Evolutionary conservation across 2,888 invertebrate genomes (phyloP).

Genomic region (Catocala nupta): DNA sequence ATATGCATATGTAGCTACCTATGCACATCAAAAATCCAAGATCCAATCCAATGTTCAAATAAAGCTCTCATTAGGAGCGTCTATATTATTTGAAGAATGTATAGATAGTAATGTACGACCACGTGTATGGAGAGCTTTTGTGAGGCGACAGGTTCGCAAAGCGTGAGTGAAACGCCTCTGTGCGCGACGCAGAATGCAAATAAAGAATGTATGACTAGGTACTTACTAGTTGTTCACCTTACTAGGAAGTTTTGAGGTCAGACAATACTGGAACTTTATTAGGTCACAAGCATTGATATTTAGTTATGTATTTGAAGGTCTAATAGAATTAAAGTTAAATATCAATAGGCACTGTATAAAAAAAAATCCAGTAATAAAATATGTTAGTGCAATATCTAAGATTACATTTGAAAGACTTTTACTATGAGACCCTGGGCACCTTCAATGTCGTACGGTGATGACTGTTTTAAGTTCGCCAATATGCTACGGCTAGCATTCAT

Average conservation of each 20-base stretch:
- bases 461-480: no score
- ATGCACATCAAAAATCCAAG: no score
- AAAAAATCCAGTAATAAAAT: no score
- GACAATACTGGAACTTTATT: background rate
- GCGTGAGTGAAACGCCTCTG: constrained; percentile 57
- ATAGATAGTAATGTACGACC: constrained; percentile 26
- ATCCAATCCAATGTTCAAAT: background rate
- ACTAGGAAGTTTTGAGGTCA: constrained; percentile 37
- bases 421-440: no score
- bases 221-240: constrained; percentile 45
- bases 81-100: constrained; percentile 25
- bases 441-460: no score
- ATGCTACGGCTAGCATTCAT: no score
- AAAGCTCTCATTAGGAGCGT: background rate
- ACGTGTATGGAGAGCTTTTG: constrained; percentile 44
- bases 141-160: constrained; percentile 30
- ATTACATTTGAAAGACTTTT: no score
- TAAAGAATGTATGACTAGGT: constrained; percentile 44
- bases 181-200: constrained; percentile 60
- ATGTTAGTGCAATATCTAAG: no score
- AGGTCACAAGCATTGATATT: background rate
- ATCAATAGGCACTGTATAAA: no score
- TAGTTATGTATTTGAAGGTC: background rate
- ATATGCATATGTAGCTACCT: background rate
- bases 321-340: no score